Base-by-base conservation (phyloP, 2,888 invertebrate genomes). In the Proisotoma minuta region DNA sequence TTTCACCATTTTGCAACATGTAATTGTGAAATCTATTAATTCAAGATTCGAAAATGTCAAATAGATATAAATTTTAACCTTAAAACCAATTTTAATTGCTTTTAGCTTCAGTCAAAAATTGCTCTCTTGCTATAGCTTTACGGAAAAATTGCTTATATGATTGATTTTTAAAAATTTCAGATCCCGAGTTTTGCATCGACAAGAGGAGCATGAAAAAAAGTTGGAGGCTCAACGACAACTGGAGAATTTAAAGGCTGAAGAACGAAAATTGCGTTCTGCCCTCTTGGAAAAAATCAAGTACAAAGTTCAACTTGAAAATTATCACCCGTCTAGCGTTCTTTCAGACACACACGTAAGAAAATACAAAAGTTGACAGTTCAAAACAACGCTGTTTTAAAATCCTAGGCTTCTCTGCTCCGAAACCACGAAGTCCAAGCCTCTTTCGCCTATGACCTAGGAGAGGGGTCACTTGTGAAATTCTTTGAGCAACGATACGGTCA, bases 341-440 rank as follows among this genome's bases (percentile, higher is more conserved):
- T 48, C 60, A 15, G 71, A 73, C 27, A 73, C 73, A n/a, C 68
- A 70, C 28, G 70, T 70, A 60, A 59, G 47, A 47, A 47, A 10
- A 47, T 47, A 47, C 5, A n/a, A 10, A 20, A 47, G n/a, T 23
- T 49, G 49, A 20, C 12, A 20, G 15, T n/a, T n/a, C n/a, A n/a
- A n/a, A n/a, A n/a, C n/a, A n/a, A n/a, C n/a, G n/a, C n/a, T n/a
- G n/a, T n/a, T n/a, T n/a, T n/a, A n/a, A n/a, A 26, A 8, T 49
- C 50, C n/a, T 40, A 69, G 69, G 64, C 71, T 2, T 61, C 64
- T 20, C 34, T 66, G 24, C 62, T 73, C 23, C 58, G 73, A 28
- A 57, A 59, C 0, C 57, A 66, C 56, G 72, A 72, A 51, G 51
- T 51, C 8, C 26, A 23, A 28, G n/a, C 26, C 3, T 5, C 28